Conservation (phyloP, 2,888 invertebrate genomes). For the Parnassius apollo region DNA sequence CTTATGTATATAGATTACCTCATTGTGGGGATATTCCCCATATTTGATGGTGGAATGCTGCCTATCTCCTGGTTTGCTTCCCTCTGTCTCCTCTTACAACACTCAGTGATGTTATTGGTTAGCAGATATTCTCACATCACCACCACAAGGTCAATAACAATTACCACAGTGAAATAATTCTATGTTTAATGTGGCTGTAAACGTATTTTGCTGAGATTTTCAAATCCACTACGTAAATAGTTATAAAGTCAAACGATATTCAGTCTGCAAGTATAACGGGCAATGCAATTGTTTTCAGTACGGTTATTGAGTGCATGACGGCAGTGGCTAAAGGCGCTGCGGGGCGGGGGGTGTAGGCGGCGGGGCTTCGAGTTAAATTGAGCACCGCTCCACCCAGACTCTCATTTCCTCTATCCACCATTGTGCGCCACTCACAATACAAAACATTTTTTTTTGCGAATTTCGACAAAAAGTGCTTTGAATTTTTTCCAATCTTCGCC, state of each 20-base stretch:
- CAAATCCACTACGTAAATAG: constrained; percentile 9
- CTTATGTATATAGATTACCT: too few species aligned
- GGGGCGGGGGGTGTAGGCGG: constrained; percentile 27
- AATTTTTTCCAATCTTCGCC: constrained; percentile 78
- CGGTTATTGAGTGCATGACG: constrained; percentile 55
- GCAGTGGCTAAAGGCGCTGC: constrained; percentile 16
- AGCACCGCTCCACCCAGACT: constrained; percentile 79
- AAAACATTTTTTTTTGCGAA: constrained; percentile 78
- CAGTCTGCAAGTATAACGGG: constrained; percentile 28
- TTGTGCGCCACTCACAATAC: constrained; percentile 78
- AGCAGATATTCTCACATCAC: too few species aligned
- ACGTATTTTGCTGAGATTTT: too few species aligned
- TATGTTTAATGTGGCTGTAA: too few species aligned
- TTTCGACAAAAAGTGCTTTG: constrained; percentile 78
- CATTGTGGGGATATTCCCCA: too few species aligned
- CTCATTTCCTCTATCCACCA: constrained; percentile 77
- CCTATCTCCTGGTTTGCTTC: too few species aligned
- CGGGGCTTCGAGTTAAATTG: constrained; percentile 58
- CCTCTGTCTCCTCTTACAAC: too few species aligned
- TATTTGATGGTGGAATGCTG: too few species aligned
- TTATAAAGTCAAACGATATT: constrained; percentile 23
- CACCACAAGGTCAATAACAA: too few species aligned
- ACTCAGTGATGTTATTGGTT: too few species aligned
- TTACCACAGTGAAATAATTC: too few species aligned
- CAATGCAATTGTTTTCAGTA: constrained; percentile 42